phyloP scores from a whole-genome alignment of 2,888 invertebrate species.

The Chrysolina haemoptera region DNA sequence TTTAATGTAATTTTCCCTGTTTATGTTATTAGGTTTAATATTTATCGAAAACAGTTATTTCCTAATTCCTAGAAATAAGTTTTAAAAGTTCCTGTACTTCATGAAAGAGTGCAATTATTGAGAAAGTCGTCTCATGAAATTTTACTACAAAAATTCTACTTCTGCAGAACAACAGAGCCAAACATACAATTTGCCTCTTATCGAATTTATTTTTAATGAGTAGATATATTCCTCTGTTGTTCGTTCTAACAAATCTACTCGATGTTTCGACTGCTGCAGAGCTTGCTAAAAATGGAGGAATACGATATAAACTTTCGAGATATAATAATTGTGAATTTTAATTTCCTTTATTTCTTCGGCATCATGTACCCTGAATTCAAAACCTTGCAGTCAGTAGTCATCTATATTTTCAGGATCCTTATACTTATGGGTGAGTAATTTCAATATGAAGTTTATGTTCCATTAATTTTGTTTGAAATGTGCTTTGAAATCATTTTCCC shows the following conservation, averaged over 20 bases:
- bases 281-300: not conserved
- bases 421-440: conserved; percentile 36
- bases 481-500: too few relatives aligned
- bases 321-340: conserved; percentile 32
- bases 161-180: not conserved
- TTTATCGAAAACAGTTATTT: not conserved
- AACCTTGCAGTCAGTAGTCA: not conserved
- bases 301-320: conserved; percentile 28
- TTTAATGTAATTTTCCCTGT: not conserved
- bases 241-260: not conserved
- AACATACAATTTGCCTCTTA: conserved; percentile 10
- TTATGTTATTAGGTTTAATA: not conserved
- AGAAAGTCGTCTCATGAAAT: not conserved
- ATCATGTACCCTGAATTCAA: conserved; percentile 37
- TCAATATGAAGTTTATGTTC: not conserved
- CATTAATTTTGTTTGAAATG: not conserved
- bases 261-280: not conserved
- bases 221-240: not conserved
- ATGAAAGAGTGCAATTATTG: conserved; percentile 14
- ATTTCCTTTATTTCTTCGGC: conserved; percentile 35
- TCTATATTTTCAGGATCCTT: conserved; percentile 25
- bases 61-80: not conserved
- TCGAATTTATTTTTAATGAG: not conserved
- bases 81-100: not conserved
- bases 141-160: conserved; percentile 1